Evolutionary conservation across 1,140 invertebrate genomes (phyloP).

Genomic region (Drosophila parabipectinata): DNA sequence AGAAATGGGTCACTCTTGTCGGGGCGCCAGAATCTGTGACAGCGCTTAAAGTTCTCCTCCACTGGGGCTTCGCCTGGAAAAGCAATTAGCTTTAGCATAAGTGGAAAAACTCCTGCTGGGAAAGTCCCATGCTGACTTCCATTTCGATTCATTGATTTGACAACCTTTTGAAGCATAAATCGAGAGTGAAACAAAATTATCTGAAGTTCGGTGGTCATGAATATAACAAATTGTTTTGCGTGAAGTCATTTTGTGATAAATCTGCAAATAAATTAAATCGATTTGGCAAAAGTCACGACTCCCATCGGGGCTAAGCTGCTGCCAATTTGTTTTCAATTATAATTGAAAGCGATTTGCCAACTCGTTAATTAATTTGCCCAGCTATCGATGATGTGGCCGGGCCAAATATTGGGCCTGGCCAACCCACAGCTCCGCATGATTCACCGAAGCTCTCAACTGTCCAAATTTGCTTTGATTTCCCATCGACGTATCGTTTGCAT

Average conservation of each 20-base stretch:
- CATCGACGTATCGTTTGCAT: constrained; percentile 49
- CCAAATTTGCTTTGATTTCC: constrained; percentile 40
- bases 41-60: constrained; percentile 43
- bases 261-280: constrained; percentile 54
- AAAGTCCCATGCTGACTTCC: constrained; percentile 31
- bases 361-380: constrained; percentile 51
- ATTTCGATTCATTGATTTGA: constrained; percentile 28
- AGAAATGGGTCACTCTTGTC: constrained; percentile 59
- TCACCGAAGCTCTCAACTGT: constrained; percentile 30
- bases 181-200: background rate
- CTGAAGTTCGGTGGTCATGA: background rate
- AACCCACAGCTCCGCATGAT: constrained; percentile 28
- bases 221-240: constrained; percentile 13
- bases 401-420: constrained; percentile 29
- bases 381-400: constrained; percentile 38
- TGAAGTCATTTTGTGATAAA: constrained; percentile 36
- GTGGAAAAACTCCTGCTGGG: constrained; percentile 36
- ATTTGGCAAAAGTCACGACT: constrained; percentile 68
- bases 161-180: constrained; percentile 36
- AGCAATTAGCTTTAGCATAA: constrained; percentile 52
- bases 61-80: constrained; percentile 20
- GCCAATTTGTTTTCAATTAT: constrained; percentile 36
- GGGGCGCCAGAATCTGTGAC: constrained; percentile 18
- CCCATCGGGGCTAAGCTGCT: constrained; percentile 45
- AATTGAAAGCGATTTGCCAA: constrained; percentile 56